Evolutionary conservation across 2,888 invertebrate species (phyloP), one percentile per base, ranked within the genome.

Genomic region (Macrosoma leucophasiata): DNA sequence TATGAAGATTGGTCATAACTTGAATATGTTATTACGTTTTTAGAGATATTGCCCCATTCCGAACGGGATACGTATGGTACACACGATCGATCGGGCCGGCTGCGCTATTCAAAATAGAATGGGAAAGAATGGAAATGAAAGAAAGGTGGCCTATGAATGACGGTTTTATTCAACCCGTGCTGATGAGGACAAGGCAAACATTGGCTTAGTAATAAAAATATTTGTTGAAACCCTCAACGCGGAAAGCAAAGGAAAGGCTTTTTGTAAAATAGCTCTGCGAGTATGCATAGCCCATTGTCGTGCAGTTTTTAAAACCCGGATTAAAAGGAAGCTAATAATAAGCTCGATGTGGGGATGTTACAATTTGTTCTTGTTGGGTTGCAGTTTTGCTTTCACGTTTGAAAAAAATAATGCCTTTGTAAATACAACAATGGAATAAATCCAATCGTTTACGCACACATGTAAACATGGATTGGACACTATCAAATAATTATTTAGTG

Each of bases 151-250:
- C 61, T 55, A 61, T 71, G 68, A 72, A 70, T 67, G 63, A 56
- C 59, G 63, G 63, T 60, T 67, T 67, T 66, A 64, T 65, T 58
- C 62, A 65, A 74, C 77, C 62, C 76, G 69, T 70, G 67, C 68
- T 69, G 75, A 69, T 68, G 67, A 74, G 71, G 65, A 69, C 65
- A 67, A 59, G 53, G 68, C 71, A 79, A 81, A 84, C 79, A 79
- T 82, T 79, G 71, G 74, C 73, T 71, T 68, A 70, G 76, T 78
- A 76, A 79, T 78, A 77, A 79, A 81, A 84, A 82, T 79, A 82
- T 84, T 82, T 78, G 76, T 69, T 55, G 59, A 69, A 74, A 71
- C 71, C 51, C 68, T 67, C 70, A 52, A 63, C 61, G 62, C 63
- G 57, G 51, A 60, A 60, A 71, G 63, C 62, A 69, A 67, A 67